Percentiles rank a stretch among this genome's conserved stretches.
These are phyloP conservation scores for Micronycteris hirsuta DNA, from an alignment of 2,113 vertebrate species.

Conservation along the genomic window DNA sequence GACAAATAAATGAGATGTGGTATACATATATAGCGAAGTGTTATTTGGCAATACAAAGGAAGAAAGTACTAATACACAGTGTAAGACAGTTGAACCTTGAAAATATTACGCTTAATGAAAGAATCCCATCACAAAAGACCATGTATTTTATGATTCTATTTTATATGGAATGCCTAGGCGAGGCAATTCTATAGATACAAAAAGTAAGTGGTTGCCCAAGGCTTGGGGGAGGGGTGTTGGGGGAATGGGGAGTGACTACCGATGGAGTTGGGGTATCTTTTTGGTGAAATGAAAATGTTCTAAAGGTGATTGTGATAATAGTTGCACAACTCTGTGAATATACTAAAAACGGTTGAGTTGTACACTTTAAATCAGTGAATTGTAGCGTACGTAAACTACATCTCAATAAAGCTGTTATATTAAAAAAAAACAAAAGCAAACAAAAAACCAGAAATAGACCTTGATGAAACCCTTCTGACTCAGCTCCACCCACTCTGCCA, in stretches of 20 bases:
- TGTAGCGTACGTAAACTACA: not conserved
- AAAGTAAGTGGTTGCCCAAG: not conserved
- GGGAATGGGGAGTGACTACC: not conserved
- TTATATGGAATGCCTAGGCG: not conserved
- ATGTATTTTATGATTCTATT: not conserved
- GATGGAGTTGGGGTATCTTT: not conserved
- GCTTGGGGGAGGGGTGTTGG: not conserved
- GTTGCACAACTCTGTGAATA: not conserved
- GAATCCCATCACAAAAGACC: not conserved
- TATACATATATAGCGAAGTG: not conserved
- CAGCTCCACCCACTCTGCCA: not conserved
- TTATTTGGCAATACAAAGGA: not conserved
- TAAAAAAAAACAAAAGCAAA: not conserved
- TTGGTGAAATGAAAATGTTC: not conserved
- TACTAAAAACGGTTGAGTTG: not conserved
- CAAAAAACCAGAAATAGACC: not conserved
- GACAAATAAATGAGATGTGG: not conserved
- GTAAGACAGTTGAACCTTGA: not conserved
- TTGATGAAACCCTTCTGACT: not conserved
- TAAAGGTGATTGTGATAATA: not conserved
- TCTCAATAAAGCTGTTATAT: not conserved
- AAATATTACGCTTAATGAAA: not conserved
- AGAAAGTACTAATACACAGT: not conserved
- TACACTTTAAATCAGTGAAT: not conserved
- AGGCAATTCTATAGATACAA: not conserved